A percentile compares a stretch with the other conserved stretches of the same genome.
These are phyloP conservation scores for Lutraria rhynchaena DNA, from an alignment of 1,140 invertebrate genomes.

Conservation along the genomic window DNA sequence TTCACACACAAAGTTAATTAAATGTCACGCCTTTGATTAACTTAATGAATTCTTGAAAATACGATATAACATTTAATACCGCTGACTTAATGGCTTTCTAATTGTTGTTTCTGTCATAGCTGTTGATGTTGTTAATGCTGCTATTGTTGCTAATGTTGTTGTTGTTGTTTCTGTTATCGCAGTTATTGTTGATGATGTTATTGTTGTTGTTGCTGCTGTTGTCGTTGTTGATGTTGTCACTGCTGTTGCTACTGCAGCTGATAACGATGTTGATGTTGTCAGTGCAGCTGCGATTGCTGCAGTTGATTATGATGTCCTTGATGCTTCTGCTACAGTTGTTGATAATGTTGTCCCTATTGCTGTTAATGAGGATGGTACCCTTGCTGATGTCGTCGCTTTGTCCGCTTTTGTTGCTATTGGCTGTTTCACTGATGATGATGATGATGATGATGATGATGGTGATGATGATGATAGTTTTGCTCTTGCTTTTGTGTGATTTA, in stretches of 20 bases:
- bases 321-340: background rate
- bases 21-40: too few species aligned
- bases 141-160: background rate
- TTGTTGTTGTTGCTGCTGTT: constrained; percentile 11
- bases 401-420: background rate
- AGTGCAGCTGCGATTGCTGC: background rate
- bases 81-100: too few species aligned
- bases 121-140: background rate
- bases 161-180: background rate
- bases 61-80: too few species aligned
- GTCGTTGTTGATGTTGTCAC: constrained; percentile 4
- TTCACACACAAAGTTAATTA: too few species aligned
- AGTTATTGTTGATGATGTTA: constrained; percentile 12
- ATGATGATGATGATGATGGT: background rate
- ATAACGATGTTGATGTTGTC: background rate
- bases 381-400: background rate
- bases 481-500: constrained; percentile 1
- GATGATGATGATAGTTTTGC: background rate
- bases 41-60: too few species aligned
- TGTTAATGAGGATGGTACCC: background rate
- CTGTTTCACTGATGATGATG: background rate
- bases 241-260: background rate
- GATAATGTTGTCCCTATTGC: background rate
- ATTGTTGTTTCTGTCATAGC: constrained; percentile 4
- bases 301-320: background rate